Evolutionary conservation across 2,113 vertebrate genomes (phyloP).

Genomic region (Gopherus flavomarginatus): DNA sequence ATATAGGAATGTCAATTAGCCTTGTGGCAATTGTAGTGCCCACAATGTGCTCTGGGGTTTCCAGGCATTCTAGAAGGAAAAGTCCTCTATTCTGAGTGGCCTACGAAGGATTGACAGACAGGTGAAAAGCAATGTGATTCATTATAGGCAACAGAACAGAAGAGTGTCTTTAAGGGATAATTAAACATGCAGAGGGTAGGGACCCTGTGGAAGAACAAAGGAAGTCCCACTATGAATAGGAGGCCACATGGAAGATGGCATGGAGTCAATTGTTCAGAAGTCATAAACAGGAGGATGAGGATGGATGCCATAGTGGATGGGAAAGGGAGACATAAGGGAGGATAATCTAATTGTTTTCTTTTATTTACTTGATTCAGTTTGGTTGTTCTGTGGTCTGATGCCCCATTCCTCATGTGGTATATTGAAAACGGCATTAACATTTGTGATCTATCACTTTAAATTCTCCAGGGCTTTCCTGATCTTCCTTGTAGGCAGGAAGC

Average conservation of each 20-base stretch:
- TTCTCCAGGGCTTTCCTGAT: not conserved
- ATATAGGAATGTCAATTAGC: not conserved
- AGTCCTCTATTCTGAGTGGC: not conserved
- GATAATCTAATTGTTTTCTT: not conserved
- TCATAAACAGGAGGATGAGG: not conserved
- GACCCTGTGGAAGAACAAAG: not conserved
- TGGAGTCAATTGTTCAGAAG: not conserved
- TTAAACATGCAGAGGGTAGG: not conserved
- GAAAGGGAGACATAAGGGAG: not conserved
- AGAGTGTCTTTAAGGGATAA: not conserved
- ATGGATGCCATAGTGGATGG: not conserved
- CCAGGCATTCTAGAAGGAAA: not conserved
- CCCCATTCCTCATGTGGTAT: not conserved
- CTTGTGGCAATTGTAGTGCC: not conserved
- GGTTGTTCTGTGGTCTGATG: not conserved
- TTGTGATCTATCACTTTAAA: not conserved
- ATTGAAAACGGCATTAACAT: not conserved
- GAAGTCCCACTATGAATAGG: not conserved
- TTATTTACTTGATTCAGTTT: slow-evolving; percentile 5
- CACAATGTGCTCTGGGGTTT: not conserved
- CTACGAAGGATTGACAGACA: not conserved
- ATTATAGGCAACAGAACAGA: not conserved
- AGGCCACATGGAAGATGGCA: not conserved
- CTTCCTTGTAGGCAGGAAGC: not conserved
- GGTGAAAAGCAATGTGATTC: not conserved